Evolutionary conservation across 2,888 invertebrate species (phyloP), one percentile per base, ranked within the genome.

Genomic region (Euclidia mi): DNA sequence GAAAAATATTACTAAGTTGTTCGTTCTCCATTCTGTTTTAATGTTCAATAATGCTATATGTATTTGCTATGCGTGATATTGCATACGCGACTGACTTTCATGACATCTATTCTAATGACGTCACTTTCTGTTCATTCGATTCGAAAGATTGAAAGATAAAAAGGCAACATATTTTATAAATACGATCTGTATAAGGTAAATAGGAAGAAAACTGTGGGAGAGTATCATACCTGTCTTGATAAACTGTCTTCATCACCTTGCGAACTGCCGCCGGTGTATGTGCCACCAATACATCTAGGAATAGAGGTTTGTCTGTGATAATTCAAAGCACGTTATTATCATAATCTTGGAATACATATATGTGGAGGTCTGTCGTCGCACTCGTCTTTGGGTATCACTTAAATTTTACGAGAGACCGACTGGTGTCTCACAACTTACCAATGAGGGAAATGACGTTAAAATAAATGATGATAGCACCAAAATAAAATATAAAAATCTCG

Each of bases 171-270:
- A 18, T 43, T 47, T 25, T 28, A 14, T 17, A 17, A 43, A 40
- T n/a, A 38, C n/a, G 20, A 2, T 32, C 11, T n/a, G 18, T n/a
- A 2, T 17, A 20, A 34, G 28, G 28, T 17, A n/a, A 14, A 20
- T 7, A 3, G 14, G 9, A 9, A 56, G 7, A 41, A 18, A 38
- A 17, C 31, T 17, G 32, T 6, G 17, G 7, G 0, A 9, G 2
- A 31, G 2, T 38, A 9, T 25, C 43, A 52, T 90, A 91, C 95
- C 94, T 94, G 95, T 85, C 95, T 90, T 0, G 95, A 95, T 25
- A 95, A 85, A 72, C 95, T 96, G 65, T 96, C 96, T 82, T 96
- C 96, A 63, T 96, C 96, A 0, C 94, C 94, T 75, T 91, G 91
- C 1, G 93, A 93, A 59, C 89, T 94, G 40, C 95, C 92, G 17